Evolutionary conservation across 2,888 invertebrate species (phyloP).

Genomic region (Spisula solida): DNA sequence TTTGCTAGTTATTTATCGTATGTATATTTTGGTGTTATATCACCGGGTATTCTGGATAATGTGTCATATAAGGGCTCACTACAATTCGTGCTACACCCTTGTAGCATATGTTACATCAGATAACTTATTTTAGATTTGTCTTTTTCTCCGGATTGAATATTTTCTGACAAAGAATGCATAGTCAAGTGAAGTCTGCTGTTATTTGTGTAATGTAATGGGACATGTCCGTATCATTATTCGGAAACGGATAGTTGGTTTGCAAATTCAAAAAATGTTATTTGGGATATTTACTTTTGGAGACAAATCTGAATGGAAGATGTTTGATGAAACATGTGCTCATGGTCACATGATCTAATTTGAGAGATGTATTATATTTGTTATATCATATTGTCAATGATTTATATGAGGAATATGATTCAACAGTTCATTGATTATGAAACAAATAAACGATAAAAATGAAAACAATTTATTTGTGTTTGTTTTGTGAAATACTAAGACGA

Average conservation of each 20-base stretch:
- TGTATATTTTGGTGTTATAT: background rate
- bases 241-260: background rate
- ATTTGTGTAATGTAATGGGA: background rate
- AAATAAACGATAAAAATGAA: background rate
- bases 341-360: background rate
- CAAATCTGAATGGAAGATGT: background rate
- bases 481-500: background rate
- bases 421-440: background rate
- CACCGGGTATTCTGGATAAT: background rate
- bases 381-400: background rate
- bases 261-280: background rate
- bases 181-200: background rate
- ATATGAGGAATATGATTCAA: background rate
- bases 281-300: background rate
- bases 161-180: background rate
- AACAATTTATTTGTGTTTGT: background rate
- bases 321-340: background rate
- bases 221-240: background rate
- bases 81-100: too few species aligned
- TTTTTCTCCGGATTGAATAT: background rate
- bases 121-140: too few species aligned
- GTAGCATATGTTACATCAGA: too few species aligned
- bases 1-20: background rate
- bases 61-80: background rate
- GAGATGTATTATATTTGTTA: conserved; percentile 1